phyloP scores from a whole-genome alignment of 2,888 invertebrate genomes.

The Salticus scenicus region DNA sequence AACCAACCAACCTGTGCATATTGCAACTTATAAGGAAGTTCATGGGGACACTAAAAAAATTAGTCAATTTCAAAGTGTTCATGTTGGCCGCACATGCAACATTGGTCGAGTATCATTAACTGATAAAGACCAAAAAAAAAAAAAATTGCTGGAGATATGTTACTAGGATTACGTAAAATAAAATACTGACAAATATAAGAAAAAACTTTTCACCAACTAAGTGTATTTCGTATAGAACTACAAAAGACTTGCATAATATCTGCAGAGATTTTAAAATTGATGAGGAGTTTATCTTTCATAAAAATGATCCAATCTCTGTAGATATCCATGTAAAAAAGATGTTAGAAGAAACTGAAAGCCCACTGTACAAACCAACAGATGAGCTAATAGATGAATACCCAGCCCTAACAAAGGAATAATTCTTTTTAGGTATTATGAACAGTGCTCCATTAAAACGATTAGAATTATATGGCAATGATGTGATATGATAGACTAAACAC shows the following conservation, averaged over 20 bases:
- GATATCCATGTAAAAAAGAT: too few relatives aligned
- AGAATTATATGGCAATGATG: conserved; percentile 27
- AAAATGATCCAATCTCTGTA: too few relatives aligned
- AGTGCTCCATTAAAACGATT: conserved; percentile 27
- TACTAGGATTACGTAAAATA: neutral
- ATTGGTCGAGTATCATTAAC: neutral
- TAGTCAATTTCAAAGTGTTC: neutral
- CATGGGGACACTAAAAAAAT: neutral
- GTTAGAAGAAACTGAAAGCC: neutral
- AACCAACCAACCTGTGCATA: too few relatives aligned
- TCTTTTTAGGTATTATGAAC: conserved; percentile 48
- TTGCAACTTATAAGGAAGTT: neutral
- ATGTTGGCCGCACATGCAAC: neutral
- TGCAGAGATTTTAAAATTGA: too few relatives aligned
- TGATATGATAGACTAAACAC: conserved; percentile 43
- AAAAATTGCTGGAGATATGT: neutral
- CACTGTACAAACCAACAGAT: neutral
- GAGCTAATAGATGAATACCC: neutral
- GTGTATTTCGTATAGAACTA: neutral
- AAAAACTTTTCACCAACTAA: neutral
- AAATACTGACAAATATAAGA: neutral
- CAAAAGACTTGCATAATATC: too few relatives aligned
- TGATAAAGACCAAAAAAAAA: neutral
- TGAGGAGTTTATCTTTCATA: neutral
- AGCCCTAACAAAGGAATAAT: neutral